Conservation (phyloP, 2,888 invertebrate species). For the Lobophora halterata region DNA sequence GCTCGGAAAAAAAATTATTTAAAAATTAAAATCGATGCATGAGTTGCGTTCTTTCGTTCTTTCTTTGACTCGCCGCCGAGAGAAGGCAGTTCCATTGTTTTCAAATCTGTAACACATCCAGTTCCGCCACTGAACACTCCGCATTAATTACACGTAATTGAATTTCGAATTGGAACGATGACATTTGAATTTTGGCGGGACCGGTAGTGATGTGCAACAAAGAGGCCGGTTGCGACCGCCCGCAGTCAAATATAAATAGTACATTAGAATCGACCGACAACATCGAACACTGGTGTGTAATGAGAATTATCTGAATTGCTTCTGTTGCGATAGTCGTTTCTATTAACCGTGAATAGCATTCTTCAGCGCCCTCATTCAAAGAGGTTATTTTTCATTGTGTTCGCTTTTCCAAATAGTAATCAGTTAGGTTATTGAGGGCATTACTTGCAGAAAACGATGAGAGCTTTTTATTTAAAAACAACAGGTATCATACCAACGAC, state of each 20-base stretch:
- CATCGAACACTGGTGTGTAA: slow-evolving; percentile 76
- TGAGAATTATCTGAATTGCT: slow-evolving; percentile 79
- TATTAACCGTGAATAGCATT: slow-evolving; percentile 71
- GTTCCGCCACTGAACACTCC: slow-evolving; percentile 70
- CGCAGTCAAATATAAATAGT: slow-evolving; percentile 67
- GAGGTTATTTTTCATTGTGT: slow-evolving; percentile 71
- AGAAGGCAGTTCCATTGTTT: slow-evolving; percentile 57
- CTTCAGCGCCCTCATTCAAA: slow-evolving; percentile 64
- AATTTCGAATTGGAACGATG: slow-evolving; percentile 85
- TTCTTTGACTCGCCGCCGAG: slow-evolving; percentile 57
- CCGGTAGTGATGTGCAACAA: slow-evolving; percentile 75
- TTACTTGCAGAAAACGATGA: slow-evolving; percentile 64
- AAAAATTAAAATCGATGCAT: slow-evolving; percentile 44
- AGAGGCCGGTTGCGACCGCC: slow-evolving; percentile 72
- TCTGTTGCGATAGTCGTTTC: slow-evolving; percentile 69
- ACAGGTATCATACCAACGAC: slow-evolving; percentile 18
- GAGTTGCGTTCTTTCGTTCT: slow-evolving; percentile 54
- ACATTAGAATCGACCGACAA: slow-evolving; percentile 68
- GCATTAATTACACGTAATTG: slow-evolving; percentile 83
- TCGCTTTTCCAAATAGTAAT: slow-evolving; percentile 73
- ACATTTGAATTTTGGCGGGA: slow-evolving; percentile 81
- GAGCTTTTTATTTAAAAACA: slow-evolving; percentile 22
- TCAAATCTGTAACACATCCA: slow-evolving; percentile 67
- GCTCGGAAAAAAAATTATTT: slow-evolving; percentile 37
- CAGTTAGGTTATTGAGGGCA: slow-evolving; percentile 71